Evolutionary conservation across 2,888 invertebrate species (phyloP).

Genomic region (Hypena proboscidalis): DNA sequence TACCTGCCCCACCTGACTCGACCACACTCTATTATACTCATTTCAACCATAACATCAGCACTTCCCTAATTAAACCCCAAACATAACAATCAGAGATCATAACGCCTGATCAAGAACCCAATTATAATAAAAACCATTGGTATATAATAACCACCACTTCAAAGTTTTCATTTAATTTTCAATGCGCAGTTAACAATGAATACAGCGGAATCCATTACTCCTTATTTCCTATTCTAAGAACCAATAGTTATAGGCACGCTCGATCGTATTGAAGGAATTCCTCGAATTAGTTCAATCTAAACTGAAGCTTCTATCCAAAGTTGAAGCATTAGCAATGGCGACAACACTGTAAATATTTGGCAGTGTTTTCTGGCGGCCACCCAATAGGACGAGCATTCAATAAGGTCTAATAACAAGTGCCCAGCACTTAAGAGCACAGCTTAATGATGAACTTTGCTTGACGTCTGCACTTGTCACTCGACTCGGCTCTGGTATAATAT

Average conservation of each 20-base stretch:
- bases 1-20: slow-evolving; percentile 70
- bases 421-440: slow-evolving; percentile 30
- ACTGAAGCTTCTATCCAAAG: slow-evolving; percentile 51
- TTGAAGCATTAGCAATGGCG: slow-evolving; percentile 58
- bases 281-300: slow-evolving; percentile 50
- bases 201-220: slow-evolving; percentile 20
- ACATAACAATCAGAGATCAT: slow-evolving; percentile 22
- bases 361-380: slow-evolving; percentile 68
- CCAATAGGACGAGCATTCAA: slow-evolving; percentile 61
- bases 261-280: slow-evolving; percentile 33
- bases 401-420: slow-evolving; percentile 48
- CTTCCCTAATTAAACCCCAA: slow-evolving; percentile 29
- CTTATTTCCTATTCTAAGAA: slow-evolving; percentile 30
- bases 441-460: slow-evolving; percentile 32
- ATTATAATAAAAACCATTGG: slow-evolving; percentile 17
- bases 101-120: slow-evolving; percentile 22
- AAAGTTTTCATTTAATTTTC: slow-evolving; percentile 1
- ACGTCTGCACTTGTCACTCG: slow-evolving; percentile 20
- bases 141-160: no score
- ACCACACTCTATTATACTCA: slow-evolving; percentile 40
- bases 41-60: slow-evolving; percentile 39
- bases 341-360: slow-evolving; percentile 70
- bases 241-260: slow-evolving; percentile 29
- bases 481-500: slow-evolving; percentile 27
- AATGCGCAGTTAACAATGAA: slow-evolving; percentile 25